These are phyloP conservation scores for Leptestheria dahalacensis DNA, from an alignment of 1,140 invertebrate species.

Conservation along the genomic window DNA sequence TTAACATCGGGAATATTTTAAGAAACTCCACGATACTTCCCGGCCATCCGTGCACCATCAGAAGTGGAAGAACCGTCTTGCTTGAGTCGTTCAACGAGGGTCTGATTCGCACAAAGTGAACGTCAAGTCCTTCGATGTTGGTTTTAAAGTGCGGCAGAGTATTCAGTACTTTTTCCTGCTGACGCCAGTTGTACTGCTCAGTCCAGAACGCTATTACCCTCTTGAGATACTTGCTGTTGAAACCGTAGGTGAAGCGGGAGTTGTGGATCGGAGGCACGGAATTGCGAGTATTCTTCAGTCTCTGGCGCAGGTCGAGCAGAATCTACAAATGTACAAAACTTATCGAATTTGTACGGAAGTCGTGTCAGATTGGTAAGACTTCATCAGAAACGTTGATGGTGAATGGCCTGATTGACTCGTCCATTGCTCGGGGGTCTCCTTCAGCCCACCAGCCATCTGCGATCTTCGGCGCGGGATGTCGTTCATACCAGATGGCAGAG, in stretches of 20 bases:
- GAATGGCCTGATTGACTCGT: constrained; percentile 32
- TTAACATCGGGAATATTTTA: constrained; percentile 55
- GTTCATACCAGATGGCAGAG: no score
- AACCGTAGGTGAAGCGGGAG: constrained; percentile 56
- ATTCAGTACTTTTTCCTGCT: constrained; percentile 50
- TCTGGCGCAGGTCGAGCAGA: constrained; percentile 40
- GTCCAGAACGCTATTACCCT: constrained; percentile 58
- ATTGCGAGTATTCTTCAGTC: constrained; percentile 37
- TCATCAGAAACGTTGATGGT: constrained; percentile 30
- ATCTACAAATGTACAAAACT: constrained; percentile 29
- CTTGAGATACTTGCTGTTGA: constrained; percentile 49
- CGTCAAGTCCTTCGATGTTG: constrained; percentile 48
- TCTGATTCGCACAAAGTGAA: constrained; percentile 38
- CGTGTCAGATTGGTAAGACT: constrained; percentile 9
- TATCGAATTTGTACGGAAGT: not conserved
- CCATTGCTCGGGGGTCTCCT: constrained; percentile 22
- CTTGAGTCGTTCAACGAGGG: constrained; percentile 19
- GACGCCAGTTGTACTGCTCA: constrained; percentile 54
- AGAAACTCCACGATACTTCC: constrained; percentile 74
- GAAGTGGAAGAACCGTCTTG: constrained; percentile 40
- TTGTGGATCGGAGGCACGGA: constrained; percentile 46
- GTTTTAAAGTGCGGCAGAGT: constrained; percentile 50
- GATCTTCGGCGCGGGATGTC: constrained; percentile 16
- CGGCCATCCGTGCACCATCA: constrained; percentile 81
- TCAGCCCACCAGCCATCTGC: constrained; percentile 34